Evolutionary conservation across 2,113 vertebrate genomes (phyloP), one percentile per base, ranked within the genome.

Genomic region (Gymnogyps californianus): DNA sequence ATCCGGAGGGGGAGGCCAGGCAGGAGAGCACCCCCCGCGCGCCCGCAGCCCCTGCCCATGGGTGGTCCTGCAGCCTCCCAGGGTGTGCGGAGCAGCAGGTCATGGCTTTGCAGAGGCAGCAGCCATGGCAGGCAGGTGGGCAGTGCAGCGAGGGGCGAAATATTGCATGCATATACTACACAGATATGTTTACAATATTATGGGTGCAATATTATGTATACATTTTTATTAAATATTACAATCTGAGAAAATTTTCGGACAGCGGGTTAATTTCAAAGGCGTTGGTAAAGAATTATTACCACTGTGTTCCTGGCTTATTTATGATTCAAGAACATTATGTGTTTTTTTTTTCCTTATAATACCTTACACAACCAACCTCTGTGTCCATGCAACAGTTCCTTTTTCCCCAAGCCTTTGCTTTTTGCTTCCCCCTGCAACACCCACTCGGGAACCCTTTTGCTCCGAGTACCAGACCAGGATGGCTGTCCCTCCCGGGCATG

Each of bases 1-100:
- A 21, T 29, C 6, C 1, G 0, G 20, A 8, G 19, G 3, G 32
- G 58, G 69, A 34, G 32, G 40, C 49, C 2, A 3, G 21, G 15
- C 51, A 40, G 70, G n/a, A 49, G 44, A 42, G 36, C 36, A 18
- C 29, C 49, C 17, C 12, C 40, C 11, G 2, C 6, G 11, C 16
- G 3, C 25, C 40, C 5, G 1, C 47, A 17, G 61, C 38, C 65
- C 42, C 80, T 32, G 28, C 65, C 42, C 42, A 2, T 18, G 24
- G 32, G 28, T 5, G 59, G 38, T 36, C 40, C 70, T 38, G 83
- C 40, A 17, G 54, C 28, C 52, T 10, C 52, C 44, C 2, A 2
- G 54, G 17, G 24, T 6, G n/a, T 2, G 13, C 3, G 10, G 66
- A 59, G 55, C 36, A 61, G 81, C 29, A 11, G 55, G 46, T 71